Conservation (phyloP, 2,888 invertebrate species). For the Calameuta pallipes region DNA sequence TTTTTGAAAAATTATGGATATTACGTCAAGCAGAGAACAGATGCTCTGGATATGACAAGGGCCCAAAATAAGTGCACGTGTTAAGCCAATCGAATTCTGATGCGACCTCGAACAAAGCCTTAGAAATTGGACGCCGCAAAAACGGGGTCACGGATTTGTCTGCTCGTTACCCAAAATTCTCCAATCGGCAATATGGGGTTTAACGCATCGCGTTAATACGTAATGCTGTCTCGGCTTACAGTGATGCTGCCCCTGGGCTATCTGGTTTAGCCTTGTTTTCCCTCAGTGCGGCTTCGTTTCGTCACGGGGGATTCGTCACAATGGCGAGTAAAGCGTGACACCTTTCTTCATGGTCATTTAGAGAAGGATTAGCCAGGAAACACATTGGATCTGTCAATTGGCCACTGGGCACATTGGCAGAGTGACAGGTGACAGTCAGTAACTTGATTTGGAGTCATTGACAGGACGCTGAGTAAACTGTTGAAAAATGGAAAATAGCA, state of each 20-base stretch:
- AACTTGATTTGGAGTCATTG: neutral
- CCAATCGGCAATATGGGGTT: neutral
- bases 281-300: neutral
- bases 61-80: constrained; percentile 40
- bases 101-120: constrained; percentile 25
- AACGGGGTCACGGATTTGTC: neutral
- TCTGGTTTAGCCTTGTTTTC: neutral
- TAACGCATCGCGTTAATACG: neutral
- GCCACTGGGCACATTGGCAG: neutral
- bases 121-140: neutral
- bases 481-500: neutral
- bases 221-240: neutral
- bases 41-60: neutral
- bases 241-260: neutral
- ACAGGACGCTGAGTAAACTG: neutral
- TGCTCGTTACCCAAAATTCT: neutral
- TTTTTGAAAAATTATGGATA: neutral
- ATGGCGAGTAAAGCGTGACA: neutral
- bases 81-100: constrained; percentile 52
- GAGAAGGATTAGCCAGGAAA: neutral
- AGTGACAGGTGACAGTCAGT: neutral
- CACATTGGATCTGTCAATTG: neutral
- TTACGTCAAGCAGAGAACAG: neutral
- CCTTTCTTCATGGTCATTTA: neutral
- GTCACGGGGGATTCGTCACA: neutral